phyloP scores from a whole-genome alignment of 92 coral and sea anemone genomes.

The Zoanthus solanderi region DNA sequence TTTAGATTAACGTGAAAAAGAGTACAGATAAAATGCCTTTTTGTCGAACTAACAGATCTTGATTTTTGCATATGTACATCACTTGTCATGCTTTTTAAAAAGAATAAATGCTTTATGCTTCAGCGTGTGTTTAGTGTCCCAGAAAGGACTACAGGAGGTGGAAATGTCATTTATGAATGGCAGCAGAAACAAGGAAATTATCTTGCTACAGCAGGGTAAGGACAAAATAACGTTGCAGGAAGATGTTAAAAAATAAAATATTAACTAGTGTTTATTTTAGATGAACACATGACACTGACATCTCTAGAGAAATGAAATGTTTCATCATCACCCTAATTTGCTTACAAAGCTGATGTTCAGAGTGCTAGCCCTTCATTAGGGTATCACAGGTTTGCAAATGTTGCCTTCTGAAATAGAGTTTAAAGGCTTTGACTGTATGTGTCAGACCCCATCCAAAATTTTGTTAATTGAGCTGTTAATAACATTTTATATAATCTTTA shows the following conservation, averaged over 20 bases:
- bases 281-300: not conserved
- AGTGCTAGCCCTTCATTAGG: not conserved
- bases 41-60: too few species aligned
- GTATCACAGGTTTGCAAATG: not conserved
- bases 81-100: not conserved
- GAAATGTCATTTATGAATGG: constrained; percentile 88
- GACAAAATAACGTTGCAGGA: too few species aligned
- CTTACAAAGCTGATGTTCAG: not conserved
- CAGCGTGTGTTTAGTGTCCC: constrained; percentile 98
- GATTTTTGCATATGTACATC: not conserved
- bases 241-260: not conserved
- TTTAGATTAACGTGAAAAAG: too few species aligned
- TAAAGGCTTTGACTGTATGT: too few species aligned
- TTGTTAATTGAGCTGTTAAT: too few species aligned
- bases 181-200: constrained; percentile 93
- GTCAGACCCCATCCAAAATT: too few species aligned
- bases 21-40: too few species aligned
- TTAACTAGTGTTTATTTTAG: not conserved
- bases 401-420: too few species aligned
- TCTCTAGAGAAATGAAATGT: too few species aligned
- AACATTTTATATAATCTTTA: not conserved
- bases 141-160: constrained; percentile 94
- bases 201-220: constrained; percentile 95
- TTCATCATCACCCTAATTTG: too few species aligned
- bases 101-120: constrained; percentile 1